Percentiles rank a stretch among this genome's conserved stretches.
Conservation (phyloP, 2,888 invertebrate genomes). For the Zonitis immaculata region DNA sequence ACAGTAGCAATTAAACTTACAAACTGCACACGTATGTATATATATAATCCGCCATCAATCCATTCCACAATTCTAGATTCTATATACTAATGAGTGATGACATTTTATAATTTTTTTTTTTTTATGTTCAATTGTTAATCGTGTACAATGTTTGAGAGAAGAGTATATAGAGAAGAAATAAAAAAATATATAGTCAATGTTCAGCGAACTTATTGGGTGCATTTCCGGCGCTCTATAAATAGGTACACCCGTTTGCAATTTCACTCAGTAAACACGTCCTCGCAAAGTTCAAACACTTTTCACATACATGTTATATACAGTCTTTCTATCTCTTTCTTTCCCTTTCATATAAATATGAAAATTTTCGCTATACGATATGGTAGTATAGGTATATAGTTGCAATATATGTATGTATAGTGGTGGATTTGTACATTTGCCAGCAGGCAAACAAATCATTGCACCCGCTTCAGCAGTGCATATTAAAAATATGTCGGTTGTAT, state of each 20-base stretch:
- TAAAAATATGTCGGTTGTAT: constrained; percentile 23
- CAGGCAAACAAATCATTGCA: constrained; percentile 15
- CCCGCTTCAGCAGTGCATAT: constrained; percentile 18
- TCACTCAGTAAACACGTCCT: constrained; percentile 24
- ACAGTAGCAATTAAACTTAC: neutral
- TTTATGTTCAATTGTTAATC: neutral
- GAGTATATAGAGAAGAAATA: neutral
- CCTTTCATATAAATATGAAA: neutral
- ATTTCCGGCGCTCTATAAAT: constrained; percentile 19
- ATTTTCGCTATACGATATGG: neutral
- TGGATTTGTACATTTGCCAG: constrained; percentile 25
- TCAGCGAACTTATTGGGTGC: constrained; percentile 1
- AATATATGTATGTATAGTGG: constrained; percentile 2
- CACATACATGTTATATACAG: neutral
- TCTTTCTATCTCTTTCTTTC: neutral
- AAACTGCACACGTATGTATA: neutral
- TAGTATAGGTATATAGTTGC: neutral
- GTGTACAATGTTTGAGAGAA: neutral
- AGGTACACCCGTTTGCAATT: constrained; percentile 21
- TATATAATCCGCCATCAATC: neutral
- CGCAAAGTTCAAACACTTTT: constrained; percentile 27
- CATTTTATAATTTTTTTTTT: no score
- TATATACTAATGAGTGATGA: no score
- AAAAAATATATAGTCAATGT: neutral
- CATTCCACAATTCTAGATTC: no score